Conservation (phyloP, 1,140 invertebrate genomes). For the Drosophila ogumai region DNA sequence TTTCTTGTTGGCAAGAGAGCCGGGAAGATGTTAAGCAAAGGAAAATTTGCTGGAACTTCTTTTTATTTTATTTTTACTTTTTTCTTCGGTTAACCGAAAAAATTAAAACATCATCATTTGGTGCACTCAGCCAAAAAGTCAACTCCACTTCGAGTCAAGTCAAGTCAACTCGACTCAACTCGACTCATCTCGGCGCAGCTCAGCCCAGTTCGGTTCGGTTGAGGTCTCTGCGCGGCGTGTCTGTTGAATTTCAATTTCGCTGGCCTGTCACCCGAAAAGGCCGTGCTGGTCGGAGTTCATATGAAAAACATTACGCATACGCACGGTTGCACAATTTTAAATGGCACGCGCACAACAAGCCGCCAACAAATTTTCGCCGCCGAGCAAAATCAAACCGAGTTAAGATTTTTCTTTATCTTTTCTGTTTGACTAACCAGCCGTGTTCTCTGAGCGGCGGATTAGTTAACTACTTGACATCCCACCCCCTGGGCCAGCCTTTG, state of each 20-base stretch:
- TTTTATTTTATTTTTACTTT: constrained; percentile 44
- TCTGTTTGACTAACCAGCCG: constrained; percentile 72
- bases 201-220: constrained; percentile 12
- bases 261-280: constrained; percentile 66
- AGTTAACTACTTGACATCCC: constrained; percentile 74
- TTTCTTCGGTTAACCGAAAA: constrained; percentile 75
- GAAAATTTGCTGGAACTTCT: constrained; percentile 63
- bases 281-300: constrained; percentile 60
- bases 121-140: constrained; percentile 76
- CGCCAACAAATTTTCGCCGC: constrained; percentile 45
- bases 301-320: constrained; percentile 83
- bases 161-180: constrained; percentile 30
- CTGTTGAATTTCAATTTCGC: constrained; percentile 77
- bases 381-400: constrained; percentile 52
- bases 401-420: constrained; percentile 40
- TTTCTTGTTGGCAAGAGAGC: constrained; percentile 10
- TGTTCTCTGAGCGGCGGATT: constrained; percentile 65
- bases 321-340: constrained; percentile 83
- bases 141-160: constrained; percentile 58
- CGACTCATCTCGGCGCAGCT: neutral
- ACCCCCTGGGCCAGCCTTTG: constrained; percentile 45
- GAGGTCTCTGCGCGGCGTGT: constrained; percentile 55
- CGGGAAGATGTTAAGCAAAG: constrained; percentile 49
- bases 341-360: constrained; percentile 73
- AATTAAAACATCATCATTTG: constrained; percentile 83